Conservation (phyloP, 2,797 vertebrate species). For the Sarcoramphus papa region DNA sequence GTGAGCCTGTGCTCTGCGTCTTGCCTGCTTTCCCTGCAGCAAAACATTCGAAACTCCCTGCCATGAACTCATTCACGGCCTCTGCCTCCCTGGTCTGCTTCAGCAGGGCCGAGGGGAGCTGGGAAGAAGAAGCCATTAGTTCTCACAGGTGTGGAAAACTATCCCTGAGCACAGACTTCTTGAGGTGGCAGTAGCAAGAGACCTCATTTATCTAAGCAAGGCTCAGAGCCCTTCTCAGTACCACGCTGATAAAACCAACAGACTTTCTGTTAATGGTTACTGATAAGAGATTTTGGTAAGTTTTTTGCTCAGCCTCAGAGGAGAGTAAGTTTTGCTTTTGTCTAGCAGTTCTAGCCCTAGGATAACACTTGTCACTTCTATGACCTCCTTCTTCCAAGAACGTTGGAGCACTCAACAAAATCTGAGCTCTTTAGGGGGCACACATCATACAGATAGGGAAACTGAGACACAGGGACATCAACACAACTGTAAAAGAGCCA, state of each 20-base stretch:
- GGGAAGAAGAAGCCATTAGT: not conserved
- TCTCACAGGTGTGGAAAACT: not conserved
- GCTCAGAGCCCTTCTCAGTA: not conserved
- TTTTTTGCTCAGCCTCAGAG: not conserved
- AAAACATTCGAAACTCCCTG: not conserved
- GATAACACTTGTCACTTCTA: not conserved
- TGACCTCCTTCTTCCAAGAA: not conserved
- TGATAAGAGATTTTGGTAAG: not conserved
- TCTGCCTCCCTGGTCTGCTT: not conserved
- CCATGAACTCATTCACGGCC: accelerated
- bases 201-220: not conserved
- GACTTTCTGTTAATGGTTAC: not conserved
- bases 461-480: not conserved
- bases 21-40: not conserved
- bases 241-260: not conserved
- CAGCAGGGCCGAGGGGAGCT: not conserved
- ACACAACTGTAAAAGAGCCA: not conserved
- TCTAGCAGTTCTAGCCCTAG: not conserved
- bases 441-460: not conserved
- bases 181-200: not conserved
- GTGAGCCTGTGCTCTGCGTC: not conserved
- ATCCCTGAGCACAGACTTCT: not conserved
- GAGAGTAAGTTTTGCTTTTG: not conserved
- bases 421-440: not conserved
- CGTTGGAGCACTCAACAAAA: not conserved